phyloP scores from a whole-genome alignment of 1,140 invertebrate species.

The Hestina assimilis region DNA sequence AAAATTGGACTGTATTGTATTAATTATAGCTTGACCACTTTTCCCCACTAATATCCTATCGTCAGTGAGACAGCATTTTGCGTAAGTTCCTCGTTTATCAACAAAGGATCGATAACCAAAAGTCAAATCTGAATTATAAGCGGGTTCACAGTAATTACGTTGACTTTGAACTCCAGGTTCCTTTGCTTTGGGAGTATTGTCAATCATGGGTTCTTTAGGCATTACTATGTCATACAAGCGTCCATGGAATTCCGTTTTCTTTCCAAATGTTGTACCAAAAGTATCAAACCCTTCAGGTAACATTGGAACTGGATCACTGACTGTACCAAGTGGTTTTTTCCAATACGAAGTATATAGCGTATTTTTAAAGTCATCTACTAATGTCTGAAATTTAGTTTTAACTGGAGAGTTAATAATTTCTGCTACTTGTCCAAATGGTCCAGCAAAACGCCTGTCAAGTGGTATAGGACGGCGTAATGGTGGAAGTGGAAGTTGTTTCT shows the following conservation, averaged over 20 bases:
- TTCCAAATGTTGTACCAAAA: constrained; percentile 70
- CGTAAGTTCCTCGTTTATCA: constrained; percentile 70
- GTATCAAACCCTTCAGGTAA: constrained; percentile 73
- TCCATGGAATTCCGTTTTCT: constrained; percentile 49
- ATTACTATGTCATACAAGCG: constrained; percentile 57
- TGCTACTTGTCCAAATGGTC: constrained; percentile 43
- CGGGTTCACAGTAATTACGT: constrained; percentile 63
- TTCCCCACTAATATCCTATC: constrained; percentile 56
- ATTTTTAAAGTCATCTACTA: constrained; percentile 76
- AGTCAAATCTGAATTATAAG: constrained; percentile 51
- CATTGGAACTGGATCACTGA: constrained; percentile 67
- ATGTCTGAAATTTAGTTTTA: constrained; percentile 73
- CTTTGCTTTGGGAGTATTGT: constrained; percentile 54
- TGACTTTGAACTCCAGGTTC: constrained; percentile 56
- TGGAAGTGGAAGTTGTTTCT: constrained; percentile 46
- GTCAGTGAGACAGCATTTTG: constrained; percentile 69
- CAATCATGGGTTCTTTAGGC: constrained; percentile 55
- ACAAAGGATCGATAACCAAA: constrained; percentile 68
- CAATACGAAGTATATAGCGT: constrained; percentile 76
- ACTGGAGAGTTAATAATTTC: constrained; percentile 60
- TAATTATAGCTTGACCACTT: constrained; percentile 42
- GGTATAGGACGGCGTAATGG: constrained; percentile 49
- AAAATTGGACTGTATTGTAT: constrained; percentile 65
- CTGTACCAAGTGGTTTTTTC: constrained; percentile 68
- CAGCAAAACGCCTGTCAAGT: constrained; percentile 49